Conservation (phyloP, 2,797 vertebrate species). For the Alauda arvensis region DNA sequence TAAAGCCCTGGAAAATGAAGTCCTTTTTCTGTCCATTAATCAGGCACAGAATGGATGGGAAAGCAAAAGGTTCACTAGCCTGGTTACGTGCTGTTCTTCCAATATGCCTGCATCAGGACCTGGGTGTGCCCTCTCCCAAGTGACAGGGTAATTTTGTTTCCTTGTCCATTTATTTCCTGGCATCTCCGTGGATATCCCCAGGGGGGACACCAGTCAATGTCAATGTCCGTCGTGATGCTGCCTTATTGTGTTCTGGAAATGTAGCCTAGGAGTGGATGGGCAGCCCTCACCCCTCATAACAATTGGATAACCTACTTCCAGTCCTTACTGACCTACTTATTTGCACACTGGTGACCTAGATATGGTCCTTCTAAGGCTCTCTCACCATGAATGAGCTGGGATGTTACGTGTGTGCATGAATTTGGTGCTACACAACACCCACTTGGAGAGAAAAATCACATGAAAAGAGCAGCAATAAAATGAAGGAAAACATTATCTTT, state of each 20-base stretch:
- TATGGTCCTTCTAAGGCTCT: background rate
- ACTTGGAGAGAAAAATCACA: background rate
- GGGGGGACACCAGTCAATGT: slow-evolving; percentile 29
- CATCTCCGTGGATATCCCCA: background rate
- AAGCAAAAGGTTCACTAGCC: slow-evolving; percentile 13
- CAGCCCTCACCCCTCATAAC: background rate
- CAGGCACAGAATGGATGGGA: slow-evolving; percentile 12
- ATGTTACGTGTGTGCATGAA: background rate
- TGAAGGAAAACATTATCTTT: background rate
- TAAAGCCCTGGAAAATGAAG: slow-evolving; percentile 35
- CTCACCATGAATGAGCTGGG: background rate
- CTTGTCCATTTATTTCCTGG: slow-evolving; percentile 27
- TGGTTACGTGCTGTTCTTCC: background rate
- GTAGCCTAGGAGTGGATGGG: background rate
- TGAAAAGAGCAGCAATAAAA: background rate
- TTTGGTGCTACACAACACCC: background rate
- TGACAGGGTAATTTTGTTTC: slow-evolving; percentile 39
- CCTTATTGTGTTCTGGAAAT: slow-evolving; percentile 3
- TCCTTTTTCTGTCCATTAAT: slow-evolving; percentile 56
- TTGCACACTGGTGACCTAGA: background rate
- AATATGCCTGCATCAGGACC: background rate
- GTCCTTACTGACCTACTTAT: slow-evolving; percentile 56
- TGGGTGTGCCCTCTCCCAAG: background rate
- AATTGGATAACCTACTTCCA: slow-evolving; percentile 54
- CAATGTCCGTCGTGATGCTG: slow-evolving; percentile 2